Conservation (phyloP, 92 coral and sea anemone genomes). For the Epizoanthus illoricatus region DNA sequence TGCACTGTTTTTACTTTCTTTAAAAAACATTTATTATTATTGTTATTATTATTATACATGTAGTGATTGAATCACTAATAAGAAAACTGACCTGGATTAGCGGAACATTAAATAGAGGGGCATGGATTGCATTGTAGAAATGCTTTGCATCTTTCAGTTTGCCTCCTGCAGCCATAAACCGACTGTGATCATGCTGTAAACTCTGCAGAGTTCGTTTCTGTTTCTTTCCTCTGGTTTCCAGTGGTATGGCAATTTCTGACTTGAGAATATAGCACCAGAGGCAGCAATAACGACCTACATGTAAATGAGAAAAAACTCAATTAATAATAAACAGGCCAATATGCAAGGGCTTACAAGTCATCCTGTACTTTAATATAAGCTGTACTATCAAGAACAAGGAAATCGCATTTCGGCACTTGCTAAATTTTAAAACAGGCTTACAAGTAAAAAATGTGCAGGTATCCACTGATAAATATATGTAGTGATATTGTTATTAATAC, state of each 20-base stretch:
- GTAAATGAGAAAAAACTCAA: too few relatives aligned
- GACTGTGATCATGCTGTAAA: constrained; percentile 2
- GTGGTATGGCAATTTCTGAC: constrained; percentile 6
- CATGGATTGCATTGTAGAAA: constrained; percentile 17
- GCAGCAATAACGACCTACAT: constrained; percentile 36
- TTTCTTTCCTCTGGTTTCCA: constrained; percentile 16
- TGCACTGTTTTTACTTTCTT: too few relatives aligned
- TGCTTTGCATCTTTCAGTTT: constrained; percentile 24
- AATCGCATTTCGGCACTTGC: too few relatives aligned
- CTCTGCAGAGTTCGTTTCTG: neutral
- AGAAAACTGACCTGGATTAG: constrained; percentile 5
- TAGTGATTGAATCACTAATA: neutral
- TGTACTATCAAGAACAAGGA: too few relatives aligned
- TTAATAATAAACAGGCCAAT: too few relatives aligned
- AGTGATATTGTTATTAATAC: neutral
- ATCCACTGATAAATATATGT: neutral
- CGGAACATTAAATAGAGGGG: constrained; percentile 10
- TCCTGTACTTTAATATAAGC: too few relatives aligned
- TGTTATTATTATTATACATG: neutral
- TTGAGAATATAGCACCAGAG: constrained; percentile 15
- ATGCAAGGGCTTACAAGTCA: too few relatives aligned
- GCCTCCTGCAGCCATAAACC: constrained; percentile 26
- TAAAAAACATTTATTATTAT: too few relatives aligned
- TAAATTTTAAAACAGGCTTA: too few relatives aligned
- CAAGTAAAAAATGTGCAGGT: too few relatives aligned